These are phyloP conservation scores for Drosophila anomalata DNA, from an alignment of 2,888 invertebrate species.

Conservation along the genomic window DNA sequence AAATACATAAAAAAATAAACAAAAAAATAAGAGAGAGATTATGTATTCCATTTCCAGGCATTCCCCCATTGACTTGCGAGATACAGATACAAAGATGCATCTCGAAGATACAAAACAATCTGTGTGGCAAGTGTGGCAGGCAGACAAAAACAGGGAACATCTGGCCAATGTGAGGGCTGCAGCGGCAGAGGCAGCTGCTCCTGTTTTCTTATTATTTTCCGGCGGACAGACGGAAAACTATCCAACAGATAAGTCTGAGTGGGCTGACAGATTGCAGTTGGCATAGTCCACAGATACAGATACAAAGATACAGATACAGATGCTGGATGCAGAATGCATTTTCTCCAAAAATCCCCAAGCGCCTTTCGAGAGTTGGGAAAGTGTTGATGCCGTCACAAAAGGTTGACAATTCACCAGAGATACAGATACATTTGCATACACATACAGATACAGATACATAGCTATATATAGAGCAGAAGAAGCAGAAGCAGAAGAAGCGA, in stretches of 20 bases:
- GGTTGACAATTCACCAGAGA: slow-evolving; percentile 36
- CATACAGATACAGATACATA: not conserved
- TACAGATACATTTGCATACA: not conserved
- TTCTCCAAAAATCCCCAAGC: slow-evolving; percentile 3
- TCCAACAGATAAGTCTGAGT: not conserved
- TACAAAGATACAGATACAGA: not conserved
- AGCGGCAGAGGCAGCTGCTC: slow-evolving; percentile 1
- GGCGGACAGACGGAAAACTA: slow-evolving; percentile 55
- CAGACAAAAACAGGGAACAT: slow-evolving; percentile 42
- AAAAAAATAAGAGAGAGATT: too few relatives aligned
- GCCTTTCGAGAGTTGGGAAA: slow-evolving; percentile 17
- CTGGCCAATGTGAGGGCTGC: too few relatives aligned
- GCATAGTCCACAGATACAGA: slow-evolving; percentile 47
- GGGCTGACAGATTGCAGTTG: slow-evolving; percentile 52
- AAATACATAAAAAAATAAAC: not conserved
- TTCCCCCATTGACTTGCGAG: slow-evolving; percentile 12
- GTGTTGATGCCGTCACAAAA: slow-evolving; percentile 39
- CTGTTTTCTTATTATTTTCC: slow-evolving; percentile 31
- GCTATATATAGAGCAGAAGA: not conserved
- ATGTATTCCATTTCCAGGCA: slow-evolving; percentile 2
- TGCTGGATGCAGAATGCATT: not conserved
- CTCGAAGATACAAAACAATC: slow-evolving; percentile 57
- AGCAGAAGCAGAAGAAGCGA: too few relatives aligned
- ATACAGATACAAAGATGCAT: slow-evolving; percentile 41
- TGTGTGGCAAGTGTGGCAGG: slow-evolving; percentile 42